Conservation (phyloP, 2,113 vertebrate species). For the Notechis scutatus region DNA sequence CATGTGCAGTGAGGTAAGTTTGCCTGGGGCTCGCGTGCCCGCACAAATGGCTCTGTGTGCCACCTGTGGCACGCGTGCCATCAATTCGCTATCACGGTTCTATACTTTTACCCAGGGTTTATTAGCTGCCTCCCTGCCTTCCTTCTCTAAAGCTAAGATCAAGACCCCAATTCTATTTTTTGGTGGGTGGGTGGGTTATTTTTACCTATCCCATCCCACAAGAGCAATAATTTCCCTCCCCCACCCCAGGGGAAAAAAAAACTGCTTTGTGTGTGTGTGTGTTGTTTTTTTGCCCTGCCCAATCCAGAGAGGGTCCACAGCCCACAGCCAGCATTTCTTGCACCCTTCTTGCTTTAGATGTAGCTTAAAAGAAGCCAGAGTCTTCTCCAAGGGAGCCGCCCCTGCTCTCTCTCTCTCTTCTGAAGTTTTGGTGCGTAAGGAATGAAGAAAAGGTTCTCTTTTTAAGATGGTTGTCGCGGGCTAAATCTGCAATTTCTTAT, state of each 20-base stretch:
- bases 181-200: neutral
- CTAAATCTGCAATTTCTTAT: constrained; percentile 61
- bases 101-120: neutral
- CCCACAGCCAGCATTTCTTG: neutral
- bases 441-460: neutral
- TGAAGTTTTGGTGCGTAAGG: neutral
- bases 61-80: too few relatives aligned
- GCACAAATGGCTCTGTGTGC: too few relatives aligned
- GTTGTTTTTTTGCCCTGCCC: neutral
- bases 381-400: neutral
- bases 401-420: neutral
- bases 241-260: too few relatives aligned
- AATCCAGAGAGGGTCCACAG: neutral
- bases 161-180: neutral
- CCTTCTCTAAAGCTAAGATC: neutral
- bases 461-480: rapidly evolving
- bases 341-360: neutral
- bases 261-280: neutral
- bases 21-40: too few relatives aligned
- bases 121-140: neutral
- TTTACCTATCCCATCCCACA: neutral
- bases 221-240: neutral
- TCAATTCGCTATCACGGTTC: too few relatives aligned
- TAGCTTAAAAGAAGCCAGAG: neutral
- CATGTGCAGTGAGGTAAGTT: too few relatives aligned